A percentile compares a stretch with the other conserved stretches of the same genome.
Conservation (phyloP, 1,140 invertebrate genomes). For the Hylyphantes graminicola region DNA sequence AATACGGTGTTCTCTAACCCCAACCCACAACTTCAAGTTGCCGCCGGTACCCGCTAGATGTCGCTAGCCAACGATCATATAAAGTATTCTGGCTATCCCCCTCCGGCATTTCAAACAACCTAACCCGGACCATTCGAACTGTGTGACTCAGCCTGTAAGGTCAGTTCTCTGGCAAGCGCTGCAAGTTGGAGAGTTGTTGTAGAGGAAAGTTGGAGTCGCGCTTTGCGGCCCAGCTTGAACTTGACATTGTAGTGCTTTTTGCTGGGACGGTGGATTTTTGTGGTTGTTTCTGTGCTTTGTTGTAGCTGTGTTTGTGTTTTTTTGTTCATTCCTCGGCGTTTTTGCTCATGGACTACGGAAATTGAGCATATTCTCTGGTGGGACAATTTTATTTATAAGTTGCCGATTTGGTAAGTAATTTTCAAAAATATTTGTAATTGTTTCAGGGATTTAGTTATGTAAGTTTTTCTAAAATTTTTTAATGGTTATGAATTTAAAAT, state of each 20-base stretch:
- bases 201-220: background rate
- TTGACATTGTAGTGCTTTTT: constrained; percentile 9
- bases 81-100: constrained; percentile 18
- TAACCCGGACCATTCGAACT: background rate
- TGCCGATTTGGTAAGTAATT: no score
- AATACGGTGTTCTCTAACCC: no score
- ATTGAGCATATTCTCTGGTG: no score
- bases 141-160: background rate
- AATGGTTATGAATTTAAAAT: no score
- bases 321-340: background rate
- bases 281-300: background rate
- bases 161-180: background rate
- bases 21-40: background rate
- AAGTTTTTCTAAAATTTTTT: no score
- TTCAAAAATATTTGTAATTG: no score
- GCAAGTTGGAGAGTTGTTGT: background rate
- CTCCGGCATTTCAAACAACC: background rate
- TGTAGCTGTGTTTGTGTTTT: background rate
- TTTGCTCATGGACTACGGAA: background rate
- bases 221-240: constrained; percentile 5
- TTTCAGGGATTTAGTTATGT: no score
- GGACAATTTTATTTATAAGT: no score
- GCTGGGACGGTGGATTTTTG: background rate
- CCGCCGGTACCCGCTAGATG: constrained; percentile 22
- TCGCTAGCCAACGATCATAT: constrained; percentile 27